These are phyloP conservation scores for Pipistrellus nathusii DNA, from an alignment of 2,797 vertebrate genomes.

Conservation along the genomic window DNA sequence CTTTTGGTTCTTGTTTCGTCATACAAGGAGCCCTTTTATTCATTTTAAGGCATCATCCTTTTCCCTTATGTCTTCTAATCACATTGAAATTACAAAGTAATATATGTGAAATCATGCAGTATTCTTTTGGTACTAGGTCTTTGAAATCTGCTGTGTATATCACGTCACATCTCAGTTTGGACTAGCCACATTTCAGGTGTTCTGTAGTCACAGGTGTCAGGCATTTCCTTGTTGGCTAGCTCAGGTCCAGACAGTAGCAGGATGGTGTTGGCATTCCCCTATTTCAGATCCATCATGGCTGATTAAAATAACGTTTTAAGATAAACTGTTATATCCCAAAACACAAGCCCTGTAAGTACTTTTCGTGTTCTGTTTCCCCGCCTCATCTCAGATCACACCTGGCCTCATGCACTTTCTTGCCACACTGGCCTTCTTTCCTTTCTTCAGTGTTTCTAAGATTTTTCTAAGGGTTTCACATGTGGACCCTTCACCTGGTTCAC, in stretches of 20 bases:
- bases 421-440: neutral
- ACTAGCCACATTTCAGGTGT: neutral
- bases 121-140: neutral
- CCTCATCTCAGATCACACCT: neutral
- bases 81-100: constrained; percentile 51
- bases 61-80: constrained; percentile 21
- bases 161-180: neutral
- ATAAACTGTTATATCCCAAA: constrained; percentile 8
- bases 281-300: neutral
- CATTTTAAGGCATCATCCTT: constrained; percentile 58
- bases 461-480: neutral
- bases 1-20: constrained; percentile 63
- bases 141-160: neutral
- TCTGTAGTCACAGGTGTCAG: neutral
- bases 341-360: neutral
- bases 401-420: neutral
- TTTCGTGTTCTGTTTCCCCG: neutral
- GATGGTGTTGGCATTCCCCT: neutral
- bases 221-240: neutral
- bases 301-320: neutral
- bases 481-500: constrained; percentile 1
- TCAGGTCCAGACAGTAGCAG: neutral
- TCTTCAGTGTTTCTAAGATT: neutral
- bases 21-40: constrained; percentile 35
- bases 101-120: neutral